These are phyloP conservation scores for Thamnophis elegans DNA, from an alignment of 2,797 vertebrate species.

Conservation along the genomic window DNA sequence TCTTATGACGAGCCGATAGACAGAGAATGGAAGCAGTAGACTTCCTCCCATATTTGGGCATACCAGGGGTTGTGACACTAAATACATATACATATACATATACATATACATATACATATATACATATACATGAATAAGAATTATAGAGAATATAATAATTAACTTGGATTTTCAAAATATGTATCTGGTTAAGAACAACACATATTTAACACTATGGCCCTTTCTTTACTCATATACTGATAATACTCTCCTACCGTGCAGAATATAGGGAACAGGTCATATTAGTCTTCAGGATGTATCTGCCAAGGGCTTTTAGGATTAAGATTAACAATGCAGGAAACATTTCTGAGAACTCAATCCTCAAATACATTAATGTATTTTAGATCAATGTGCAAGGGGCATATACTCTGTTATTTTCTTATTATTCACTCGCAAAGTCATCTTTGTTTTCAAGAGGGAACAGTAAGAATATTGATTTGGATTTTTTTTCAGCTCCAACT, in stretches of 20 bases:
- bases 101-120: no score
- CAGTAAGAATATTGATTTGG: neutral
- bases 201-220: neutral
- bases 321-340: neutral
- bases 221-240: neutral
- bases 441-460: conserved; percentile 16
- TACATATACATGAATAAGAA: neutral
- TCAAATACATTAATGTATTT: conserved; percentile 4
- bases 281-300: neutral
- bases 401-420: neutral
- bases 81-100: no score
- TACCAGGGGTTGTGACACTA: no score
- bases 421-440: neutral
- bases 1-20: no score
- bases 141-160: neutral
- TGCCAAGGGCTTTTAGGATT: neutral
- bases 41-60: no score
- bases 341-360: neutral
- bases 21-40: no score
- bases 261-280: neutral
- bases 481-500: neutral
- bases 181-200: neutral
- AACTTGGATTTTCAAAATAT: neutral
- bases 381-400: conserved; percentile 1
- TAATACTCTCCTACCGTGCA: neutral